These are phyloP conservation scores for Autographa pulchrina DNA, from an alignment of 2,888 invertebrate genomes.

Conservation along the genomic window DNA sequence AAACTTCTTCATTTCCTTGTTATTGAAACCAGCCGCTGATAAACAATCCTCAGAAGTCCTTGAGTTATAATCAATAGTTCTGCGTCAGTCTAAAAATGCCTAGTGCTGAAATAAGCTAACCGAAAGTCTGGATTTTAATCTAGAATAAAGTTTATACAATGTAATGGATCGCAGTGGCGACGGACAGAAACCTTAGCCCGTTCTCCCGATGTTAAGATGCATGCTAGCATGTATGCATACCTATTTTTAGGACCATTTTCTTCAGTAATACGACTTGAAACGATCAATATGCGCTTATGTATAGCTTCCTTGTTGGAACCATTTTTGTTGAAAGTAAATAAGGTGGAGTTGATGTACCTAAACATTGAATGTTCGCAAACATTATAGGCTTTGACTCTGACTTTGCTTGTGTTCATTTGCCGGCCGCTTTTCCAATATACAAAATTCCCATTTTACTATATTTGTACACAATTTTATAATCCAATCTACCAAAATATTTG, in stretches of 20 bases:
- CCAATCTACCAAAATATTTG: too few relatives aligned
- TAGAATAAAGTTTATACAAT: constrained; percentile 54
- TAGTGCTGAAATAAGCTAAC: constrained; percentile 50
- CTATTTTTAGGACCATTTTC: constrained; percentile 42
- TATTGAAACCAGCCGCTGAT: constrained; percentile 36
- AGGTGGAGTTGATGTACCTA: not conserved
- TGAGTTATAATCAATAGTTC: constrained; percentile 43
- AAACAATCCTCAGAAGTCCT: constrained; percentile 32
- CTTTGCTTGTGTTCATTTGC: not conserved
- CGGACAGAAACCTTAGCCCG: constrained; percentile 41
- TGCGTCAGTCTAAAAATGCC: constrained; percentile 37
- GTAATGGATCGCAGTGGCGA: constrained; percentile 47
- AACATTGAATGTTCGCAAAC: not conserved
- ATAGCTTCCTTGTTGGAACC: not conserved
- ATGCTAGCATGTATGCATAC: constrained; percentile 38
- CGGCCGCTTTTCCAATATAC: too few relatives aligned
- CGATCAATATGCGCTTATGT: not conserved
- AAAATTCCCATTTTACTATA: too few relatives aligned
- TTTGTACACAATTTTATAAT: too few relatives aligned
- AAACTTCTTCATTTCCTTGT: constrained; percentile 32
- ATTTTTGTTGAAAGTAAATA: not conserved
- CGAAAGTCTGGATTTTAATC: constrained; percentile 50
- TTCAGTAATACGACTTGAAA: constrained; percentile 2
- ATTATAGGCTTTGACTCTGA: not conserved
- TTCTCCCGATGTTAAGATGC: constrained; percentile 26